Conservation (phyloP, 2,797 vertebrate genomes). For the Ibycter americanus region DNA sequence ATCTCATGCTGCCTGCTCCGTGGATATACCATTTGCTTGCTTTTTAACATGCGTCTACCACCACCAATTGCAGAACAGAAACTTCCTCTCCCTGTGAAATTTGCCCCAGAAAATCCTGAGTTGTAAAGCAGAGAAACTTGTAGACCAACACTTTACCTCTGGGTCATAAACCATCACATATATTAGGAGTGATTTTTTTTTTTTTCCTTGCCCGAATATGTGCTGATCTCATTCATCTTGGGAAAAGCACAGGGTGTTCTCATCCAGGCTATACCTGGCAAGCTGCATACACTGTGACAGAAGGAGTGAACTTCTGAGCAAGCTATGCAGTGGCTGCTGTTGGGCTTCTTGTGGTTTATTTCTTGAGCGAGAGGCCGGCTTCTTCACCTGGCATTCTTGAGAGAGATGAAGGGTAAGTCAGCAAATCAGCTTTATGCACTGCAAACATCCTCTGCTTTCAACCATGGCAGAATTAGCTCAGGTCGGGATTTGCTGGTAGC, state of each 20-base stretch:
- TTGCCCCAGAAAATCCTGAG: background rate
- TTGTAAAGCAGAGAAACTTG: background rate
- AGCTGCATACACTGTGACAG: conserved; percentile 46
- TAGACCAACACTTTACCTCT: background rate
- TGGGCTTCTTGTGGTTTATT: background rate
- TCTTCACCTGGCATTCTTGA: conserved; percentile 47
- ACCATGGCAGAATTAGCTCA: conserved; percentile 15
- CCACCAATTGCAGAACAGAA: background rate
- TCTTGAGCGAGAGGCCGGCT: background rate
- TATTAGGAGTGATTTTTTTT: background rate
- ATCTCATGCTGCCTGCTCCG: background rate
- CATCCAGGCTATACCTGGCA: conserved; percentile 49
- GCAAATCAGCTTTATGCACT: conserved; percentile 9
- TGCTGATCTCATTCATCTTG: conserved; percentile 69
- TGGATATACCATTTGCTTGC: background rate
- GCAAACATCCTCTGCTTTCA: conserved; percentile 9
- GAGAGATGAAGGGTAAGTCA: conserved; percentile 67
- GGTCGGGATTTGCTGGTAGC: background rate
- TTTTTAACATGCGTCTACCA: background rate
- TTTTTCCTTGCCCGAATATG: conserved; percentile 10
- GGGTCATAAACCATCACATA: background rate
- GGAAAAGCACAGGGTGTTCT: conserved; percentile 56
- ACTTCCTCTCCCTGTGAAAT: background rate
- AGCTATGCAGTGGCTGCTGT: conserved; percentile 42
- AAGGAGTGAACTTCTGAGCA: conserved; percentile 29